These are phyloP conservation scores for Pomacea maculata DNA, from an alignment of 1,140 invertebrate species.

Conservation along the genomic window DNA sequence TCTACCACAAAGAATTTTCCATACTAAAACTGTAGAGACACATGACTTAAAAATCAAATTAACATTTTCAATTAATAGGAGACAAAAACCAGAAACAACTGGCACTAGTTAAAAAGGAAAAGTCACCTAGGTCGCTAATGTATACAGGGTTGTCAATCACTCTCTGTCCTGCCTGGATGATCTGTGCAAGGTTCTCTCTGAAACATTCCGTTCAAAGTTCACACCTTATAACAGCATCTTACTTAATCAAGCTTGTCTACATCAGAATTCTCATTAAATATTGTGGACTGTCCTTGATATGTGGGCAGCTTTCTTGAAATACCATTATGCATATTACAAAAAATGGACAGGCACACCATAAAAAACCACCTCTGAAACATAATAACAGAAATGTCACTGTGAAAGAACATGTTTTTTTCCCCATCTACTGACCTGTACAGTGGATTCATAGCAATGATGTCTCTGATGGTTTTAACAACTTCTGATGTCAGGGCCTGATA, in stretches of 20 bases:
- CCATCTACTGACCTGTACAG: slow-evolving; percentile 75
- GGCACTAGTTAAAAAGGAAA: slow-evolving; percentile 4
- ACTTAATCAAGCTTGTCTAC: background rate
- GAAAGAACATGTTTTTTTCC: background rate
- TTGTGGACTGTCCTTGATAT: background rate
- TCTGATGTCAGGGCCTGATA: slow-evolving; percentile 90
- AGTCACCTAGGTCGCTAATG: slow-evolving; percentile 79
- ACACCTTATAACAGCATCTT: background rate
- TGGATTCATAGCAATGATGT: slow-evolving; percentile 96
- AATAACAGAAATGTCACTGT: background rate
- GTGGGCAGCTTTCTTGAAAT: background rate
- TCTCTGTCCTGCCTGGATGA: slow-evolving; percentile 93
- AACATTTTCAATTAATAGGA: too few species aligned
- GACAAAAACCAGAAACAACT: too few species aligned
- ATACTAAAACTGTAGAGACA: too few species aligned
- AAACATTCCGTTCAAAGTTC: slow-evolving; percentile 6
- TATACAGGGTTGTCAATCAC: slow-evolving; percentile 99
- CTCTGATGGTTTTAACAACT: slow-evolving; percentile 96
- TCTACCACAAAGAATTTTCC: too few species aligned
- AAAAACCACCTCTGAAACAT: too few species aligned
- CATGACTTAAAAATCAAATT: too few species aligned
- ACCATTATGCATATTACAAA: background rate
- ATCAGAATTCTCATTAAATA: background rate
- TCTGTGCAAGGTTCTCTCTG: slow-evolving; percentile 73
- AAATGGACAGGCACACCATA: too few species aligned